Conservation (phyloP, 2,113 vertebrate species). For the Mormyrus lacerda region DNA sequence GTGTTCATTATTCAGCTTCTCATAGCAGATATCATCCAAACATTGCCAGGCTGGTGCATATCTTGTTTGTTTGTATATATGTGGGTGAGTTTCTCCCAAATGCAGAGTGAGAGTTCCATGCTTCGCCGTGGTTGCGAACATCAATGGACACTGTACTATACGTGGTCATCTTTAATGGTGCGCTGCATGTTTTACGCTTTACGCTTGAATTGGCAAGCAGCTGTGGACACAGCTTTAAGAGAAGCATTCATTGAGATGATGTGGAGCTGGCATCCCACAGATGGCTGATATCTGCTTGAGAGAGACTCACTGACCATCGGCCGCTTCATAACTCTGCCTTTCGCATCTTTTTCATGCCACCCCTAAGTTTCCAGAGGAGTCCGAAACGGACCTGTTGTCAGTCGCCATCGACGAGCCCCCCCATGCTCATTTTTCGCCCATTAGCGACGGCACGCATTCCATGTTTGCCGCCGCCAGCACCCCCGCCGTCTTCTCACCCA, state of each 20-base stretch:
- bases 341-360: conserved; percentile 50
- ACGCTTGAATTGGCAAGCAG: background rate
- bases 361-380: conserved; percentile 92
- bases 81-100: background rate
- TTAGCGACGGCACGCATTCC: conserved; percentile 69
- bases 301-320: background rate
- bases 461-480: conserved; percentile 84
- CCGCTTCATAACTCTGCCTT: conserved; percentile 4
- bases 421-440: conserved; percentile 62
- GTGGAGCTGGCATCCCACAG: background rate
- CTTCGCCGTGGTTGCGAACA: background rate
- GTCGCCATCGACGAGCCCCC: conserved; percentile 72
- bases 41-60: background rate
- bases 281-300: conserved; percentile 18
- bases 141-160: background rate
- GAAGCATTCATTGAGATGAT: background rate
- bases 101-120: background rate
- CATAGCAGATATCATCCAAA: background rate
- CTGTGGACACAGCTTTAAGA: background rate
- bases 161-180: background rate
- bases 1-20: background rate
- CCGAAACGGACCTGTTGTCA: conserved; percentile 88
- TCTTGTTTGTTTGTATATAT: background rate
- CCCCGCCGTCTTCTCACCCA: conserved; percentile 77
- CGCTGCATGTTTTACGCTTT: background rate